A percentile compares a stretch with the other conserved stretches of the same genome.
These are phyloP conservation scores for Romanomermis culicivorax DNA, from an alignment of 2,888 invertebrate species.

Conservation along the genomic window DNA sequence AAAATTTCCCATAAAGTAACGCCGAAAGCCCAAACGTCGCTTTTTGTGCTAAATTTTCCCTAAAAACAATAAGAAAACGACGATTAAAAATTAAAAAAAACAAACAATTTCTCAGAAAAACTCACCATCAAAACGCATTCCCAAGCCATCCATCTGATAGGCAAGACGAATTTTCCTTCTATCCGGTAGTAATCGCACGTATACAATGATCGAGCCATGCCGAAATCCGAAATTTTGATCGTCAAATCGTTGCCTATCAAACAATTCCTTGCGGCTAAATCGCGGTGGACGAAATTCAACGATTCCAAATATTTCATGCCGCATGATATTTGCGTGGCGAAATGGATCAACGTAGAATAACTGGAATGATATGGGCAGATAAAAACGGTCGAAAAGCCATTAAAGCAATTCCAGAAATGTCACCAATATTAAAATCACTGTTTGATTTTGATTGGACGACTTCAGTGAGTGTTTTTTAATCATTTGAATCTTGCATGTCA, in stretches of 20 bases:
- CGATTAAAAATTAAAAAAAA: slow-evolving; percentile 10
- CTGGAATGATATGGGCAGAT: slow-evolving; percentile 10
- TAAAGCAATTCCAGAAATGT: too few species aligned
- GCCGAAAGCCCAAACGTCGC: slow-evolving; percentile 74
- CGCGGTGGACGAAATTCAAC: slow-evolving; percentile 68
- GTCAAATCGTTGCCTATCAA: slow-evolving; percentile 45
- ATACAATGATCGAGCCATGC: slow-evolving; percentile 58
- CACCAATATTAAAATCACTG: background rate
- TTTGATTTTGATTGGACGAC: too few species aligned
- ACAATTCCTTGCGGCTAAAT: slow-evolving; percentile 64
- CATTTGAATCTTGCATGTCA: too few species aligned
- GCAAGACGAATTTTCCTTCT: slow-evolving; percentile 49
- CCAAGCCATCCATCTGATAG: slow-evolving; percentile 75
- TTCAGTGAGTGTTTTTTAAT: too few species aligned
- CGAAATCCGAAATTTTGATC: slow-evolving; percentile 62
- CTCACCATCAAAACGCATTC: slow-evolving; percentile 44
- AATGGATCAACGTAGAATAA: slow-evolving; percentile 40
- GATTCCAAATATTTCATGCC: slow-evolving; percentile 74
- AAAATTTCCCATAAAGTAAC: slow-evolving; percentile 69
- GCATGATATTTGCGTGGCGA: slow-evolving; percentile 62
- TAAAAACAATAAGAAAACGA: slow-evolving; percentile 30
- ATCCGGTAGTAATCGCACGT: slow-evolving; percentile 58
- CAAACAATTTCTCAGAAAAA: background rate
- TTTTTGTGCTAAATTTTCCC: slow-evolving; percentile 64
- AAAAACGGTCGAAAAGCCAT: too few species aligned